Conservation (phyloP, 2,888 invertebrate species). For the Acanthoscelides obtectus region DNA sequence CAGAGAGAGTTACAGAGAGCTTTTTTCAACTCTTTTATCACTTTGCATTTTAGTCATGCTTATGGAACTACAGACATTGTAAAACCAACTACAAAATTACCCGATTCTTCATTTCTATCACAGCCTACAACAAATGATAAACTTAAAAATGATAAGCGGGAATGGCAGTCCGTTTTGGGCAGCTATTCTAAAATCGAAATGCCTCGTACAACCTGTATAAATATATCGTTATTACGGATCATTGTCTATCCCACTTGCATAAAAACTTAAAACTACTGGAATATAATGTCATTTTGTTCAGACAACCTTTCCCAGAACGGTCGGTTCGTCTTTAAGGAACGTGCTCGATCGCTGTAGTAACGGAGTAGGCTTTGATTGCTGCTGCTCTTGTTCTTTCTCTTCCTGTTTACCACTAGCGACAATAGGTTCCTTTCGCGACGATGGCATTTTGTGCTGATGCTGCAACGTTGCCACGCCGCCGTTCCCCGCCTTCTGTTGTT, state of each 20-base stretch:
- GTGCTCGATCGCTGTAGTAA: slow-evolving; percentile 64
- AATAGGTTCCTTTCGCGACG: background rate
- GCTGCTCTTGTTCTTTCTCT: too few species aligned
- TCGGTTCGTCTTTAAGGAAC: slow-evolving; percentile 71
- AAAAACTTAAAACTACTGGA: background rate
- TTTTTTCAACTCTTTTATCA: too few species aligned
- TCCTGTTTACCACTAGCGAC: too few species aligned
- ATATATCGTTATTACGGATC: too few species aligned
- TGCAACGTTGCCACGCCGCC: background rate
- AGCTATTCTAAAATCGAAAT: too few species aligned
- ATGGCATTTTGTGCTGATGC: too few species aligned
- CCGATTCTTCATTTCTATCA: background rate
- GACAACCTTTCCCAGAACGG: slow-evolving; percentile 51
- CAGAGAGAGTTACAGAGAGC: background rate
- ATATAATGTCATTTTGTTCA: slow-evolving; percentile 11
- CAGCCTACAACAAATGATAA: background rate
- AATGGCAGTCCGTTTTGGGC: too few species aligned
- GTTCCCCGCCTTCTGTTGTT: slow-evolving; percentile 10
- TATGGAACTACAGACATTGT: too few species aligned
- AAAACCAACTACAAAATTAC: background rate
- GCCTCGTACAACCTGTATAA: too few species aligned
- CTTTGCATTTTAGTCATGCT: too few species aligned
- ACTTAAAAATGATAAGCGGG: background rate
- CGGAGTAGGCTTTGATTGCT: slow-evolving; percentile 9
- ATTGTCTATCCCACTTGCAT: background rate